Evolutionary conservation across 2,888 invertebrate genomes (phyloP), one percentile per base, ranked within the genome.

Genomic region (Catocala nupta): DNA sequence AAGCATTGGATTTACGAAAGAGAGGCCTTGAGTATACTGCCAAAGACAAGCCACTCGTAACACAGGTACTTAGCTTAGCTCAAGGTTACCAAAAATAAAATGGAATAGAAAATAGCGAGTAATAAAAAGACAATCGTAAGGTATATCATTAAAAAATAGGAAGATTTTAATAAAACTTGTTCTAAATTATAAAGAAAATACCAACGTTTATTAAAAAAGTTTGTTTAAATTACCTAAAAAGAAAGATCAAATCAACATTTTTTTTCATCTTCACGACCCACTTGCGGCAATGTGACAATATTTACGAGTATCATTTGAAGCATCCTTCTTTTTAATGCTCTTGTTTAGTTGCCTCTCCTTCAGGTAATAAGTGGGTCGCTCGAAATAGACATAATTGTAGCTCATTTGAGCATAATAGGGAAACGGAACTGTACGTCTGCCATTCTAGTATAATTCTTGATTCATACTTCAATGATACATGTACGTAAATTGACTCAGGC

Each of bases 401-500:
- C 71, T 71, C 75, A 74, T 81, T 79, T 74, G 62, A 70, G 59
- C 69, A 67, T 82, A 83, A 83, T 79, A 80, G 71, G 83, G 83
- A 83, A 80, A 67, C 68, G 59, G 71, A 68, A 63, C 71, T 64
- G 47, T 39, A 54, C 54, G 65, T 64, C 52, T 57, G 9, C 34
- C 34, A 1, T 63, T 73, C 61, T 71, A 73, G 57, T 67, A 75
- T 53, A 63, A 71, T 53, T 54, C 72, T 61, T 64, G 68, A 67
- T 71, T 52, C 50, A 47, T 58, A 54, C 62, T 53, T 34, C 25
- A 57, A 62, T 66, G 47, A 59, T 45, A 13, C 51, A 39, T 39
- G 36, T 39, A 39, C 36, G 36, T 39, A 8, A 39, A 39, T 9
- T 5, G 6, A 9, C 8, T 25, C 25, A 25, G 25, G 4, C 25